Conservation (phyloP, 1,140 invertebrate species). For the Oncopeltus fasciatus region DNA sequence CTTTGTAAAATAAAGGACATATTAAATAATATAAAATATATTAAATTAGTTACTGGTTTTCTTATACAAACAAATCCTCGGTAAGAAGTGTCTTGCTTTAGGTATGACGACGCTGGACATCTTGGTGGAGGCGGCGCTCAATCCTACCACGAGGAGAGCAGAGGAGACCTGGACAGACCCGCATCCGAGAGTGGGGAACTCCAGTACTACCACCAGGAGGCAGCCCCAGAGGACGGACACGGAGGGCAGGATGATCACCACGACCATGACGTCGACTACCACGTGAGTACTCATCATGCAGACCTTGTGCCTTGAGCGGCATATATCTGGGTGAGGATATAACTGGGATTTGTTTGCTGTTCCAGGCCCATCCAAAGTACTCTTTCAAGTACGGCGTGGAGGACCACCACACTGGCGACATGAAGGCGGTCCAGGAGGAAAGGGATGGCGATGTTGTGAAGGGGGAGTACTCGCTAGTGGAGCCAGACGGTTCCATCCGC, state of each 20-base stretch:
- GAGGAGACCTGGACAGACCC: background rate
- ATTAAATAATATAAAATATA: background rate
- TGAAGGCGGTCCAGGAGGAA: conserved; percentile 36
- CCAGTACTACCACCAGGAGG: background rate
- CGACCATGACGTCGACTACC: background rate
- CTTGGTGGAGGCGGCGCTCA: background rate
- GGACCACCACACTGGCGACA: conserved; percentile 37
- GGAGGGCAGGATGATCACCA: background rate
- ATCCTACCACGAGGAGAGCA: background rate
- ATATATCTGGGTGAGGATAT: background rate
- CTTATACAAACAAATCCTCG: background rate
- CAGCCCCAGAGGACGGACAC: background rate
- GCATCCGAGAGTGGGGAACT: background rate
- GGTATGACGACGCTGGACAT: background rate
- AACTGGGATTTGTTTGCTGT: too few species aligned
- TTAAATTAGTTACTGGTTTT: background rate
- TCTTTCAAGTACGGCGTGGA: conserved; percentile 38
- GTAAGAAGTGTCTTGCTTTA: background rate
- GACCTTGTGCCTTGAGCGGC: background rate
- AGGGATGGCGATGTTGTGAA: conserved; percentile 38
- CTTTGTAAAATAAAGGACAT: background rate
- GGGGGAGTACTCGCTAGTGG: conserved; percentile 39
- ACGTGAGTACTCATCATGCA: background rate
- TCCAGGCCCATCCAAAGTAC: conserved; percentile 36
- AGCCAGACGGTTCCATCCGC: conserved; percentile 44